Evolutionary conservation across 2,113 vertebrate species (phyloP), one percentile per base, ranked within the genome.

Genomic region (Gavia stellata): DNA sequence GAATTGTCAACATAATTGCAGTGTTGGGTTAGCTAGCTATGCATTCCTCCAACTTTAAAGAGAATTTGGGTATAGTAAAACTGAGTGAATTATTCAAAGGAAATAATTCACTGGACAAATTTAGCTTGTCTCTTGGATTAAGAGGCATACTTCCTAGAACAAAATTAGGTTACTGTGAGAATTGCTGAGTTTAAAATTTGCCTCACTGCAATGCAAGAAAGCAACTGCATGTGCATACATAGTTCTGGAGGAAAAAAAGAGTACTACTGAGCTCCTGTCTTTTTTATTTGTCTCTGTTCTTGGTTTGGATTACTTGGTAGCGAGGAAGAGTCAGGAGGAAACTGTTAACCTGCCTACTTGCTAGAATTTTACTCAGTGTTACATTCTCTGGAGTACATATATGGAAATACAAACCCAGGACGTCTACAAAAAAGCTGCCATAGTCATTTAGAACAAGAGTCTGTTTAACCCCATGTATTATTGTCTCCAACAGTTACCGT

Each of bases 151-250:
- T 93, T 94, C 45, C 50, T 88, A 81, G 70, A 75, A 87, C 23
- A 88, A 94, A 96, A 94, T 94, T 75, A 79, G 93, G 86, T 88
- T 96, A 74, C 59, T 83, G 29, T 88, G 92, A 88, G 90, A 96
- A 68, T 45, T 93, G 85, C 92, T 95, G 96, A 94, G 82, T 94
- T 92, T 88, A 78, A 86, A 56, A 86, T 83, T 92, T 92, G 52
- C 50, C 31, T 92, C 17, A 28, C 11, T 92, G 47, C 28, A 83
- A 31, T 63, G 34, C 14, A 65, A 68, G 45, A 90, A 93, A 83
- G 71, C 21, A 71, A 72, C 42, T 53, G 28, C 66, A 58, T 68
- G 17, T 33, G 21, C n/a, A 20, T 31, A 23, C 14, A 17, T 67
- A 52, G 33, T 36, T 83, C 58, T 88, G 45, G 36, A 89, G 61